Base-by-base conservation (phyloP, 2,888 invertebrate genomes). In the Lydus trimaculatus region DNA sequence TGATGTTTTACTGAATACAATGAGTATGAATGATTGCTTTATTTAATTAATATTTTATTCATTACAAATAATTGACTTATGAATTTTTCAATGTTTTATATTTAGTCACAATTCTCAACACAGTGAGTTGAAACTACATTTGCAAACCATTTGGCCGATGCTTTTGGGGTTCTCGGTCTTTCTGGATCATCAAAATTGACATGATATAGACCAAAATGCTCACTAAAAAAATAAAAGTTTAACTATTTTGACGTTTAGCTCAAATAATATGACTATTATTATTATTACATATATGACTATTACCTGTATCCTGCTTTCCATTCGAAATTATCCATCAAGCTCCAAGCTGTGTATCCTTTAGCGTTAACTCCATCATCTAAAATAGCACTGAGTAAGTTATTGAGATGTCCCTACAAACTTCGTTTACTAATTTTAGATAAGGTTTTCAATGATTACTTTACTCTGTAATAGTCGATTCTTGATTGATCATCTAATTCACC, bases 141-240 rank as follows among this genome's bases (percentile, higher is more conserved):
- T n/a, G n/a, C n/a, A n/a, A n/a, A n/a, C n/a, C n/a, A n/a, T n/a
- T n/a, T n/a, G n/a, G n/a, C n/a, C n/a, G n/a, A n/a, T n/a, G n/a
- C n/a, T n/a, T n/a, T 91, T 0, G 91, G 88, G 0, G 87, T 90
- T 73, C 94, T 87, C 1, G 88, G 86, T 71, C 89, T 88, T 0
- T 87, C 85, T 0, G 88, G 85, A 75, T 88, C 88, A 2, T 84
- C 81, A 79, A 91, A 92, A 79, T 94, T 89, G 0, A 94, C 91
- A 76, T 89, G 86, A 75, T 90, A 91, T 0, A 94, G 76, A 6
- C 94, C 94, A 82, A 91, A 93, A 79, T 87, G 89, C 73, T 88
- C 87, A 13, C 91, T 91, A 82, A 63, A 88, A 87, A 64, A 66
- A 67, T n/a, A n/a, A n/a, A n/a, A n/a, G n/a, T n/a, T n/a, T n/a